Conservation (phyloP, 2,888 invertebrate species). For the Melanostoma mellinum region DNA sequence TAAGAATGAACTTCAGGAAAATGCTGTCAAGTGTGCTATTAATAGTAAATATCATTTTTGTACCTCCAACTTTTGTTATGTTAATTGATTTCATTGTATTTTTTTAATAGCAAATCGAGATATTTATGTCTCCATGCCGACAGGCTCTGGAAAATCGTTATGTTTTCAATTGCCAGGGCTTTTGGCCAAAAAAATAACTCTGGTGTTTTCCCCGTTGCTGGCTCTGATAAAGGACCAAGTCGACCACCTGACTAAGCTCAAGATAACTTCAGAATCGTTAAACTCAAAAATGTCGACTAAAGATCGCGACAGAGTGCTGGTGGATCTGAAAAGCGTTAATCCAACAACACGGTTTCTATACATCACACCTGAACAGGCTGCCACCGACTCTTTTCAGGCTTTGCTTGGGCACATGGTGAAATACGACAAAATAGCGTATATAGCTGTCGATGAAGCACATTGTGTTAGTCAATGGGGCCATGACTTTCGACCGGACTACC, state of each 20-base stretch:
- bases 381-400: conserved; percentile 88
- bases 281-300: conserved; percentile 94
- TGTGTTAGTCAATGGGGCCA: conserved; percentile 99
- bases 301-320: conserved; percentile 90
- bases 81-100: not conserved
- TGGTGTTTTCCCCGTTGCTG: conserved; percentile 97
- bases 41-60: conserved; percentile 76
- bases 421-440: conserved; percentile 91
- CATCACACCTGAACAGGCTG: conserved; percentile 98
- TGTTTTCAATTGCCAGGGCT: conserved; percentile 98
- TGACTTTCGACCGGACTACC: conserved; percentile 97
- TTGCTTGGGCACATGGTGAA: conserved; percentile 88
- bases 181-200: conserved; percentile 90
- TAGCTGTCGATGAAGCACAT: conserved; percentile 98
- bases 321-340: conserved; percentile 88
- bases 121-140: conserved; percentile 98
- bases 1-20: conserved; percentile 89
- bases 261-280: conserved; percentile 92
- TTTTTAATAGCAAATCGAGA: conserved; percentile 88
- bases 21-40: conserved; percentile 78
- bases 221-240: conserved; percentile 99
- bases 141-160: conserved; percentile 98
- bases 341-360: conserved; percentile 94
- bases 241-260: conserved; percentile 89
- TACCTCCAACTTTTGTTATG: not conserved